A percentile compares a stretch with the other conserved stretches of the same genome.
phyloP scores from a whole-genome alignment of 2,797 vertebrate genomes.

The Aldrovandia affinis region DNA sequence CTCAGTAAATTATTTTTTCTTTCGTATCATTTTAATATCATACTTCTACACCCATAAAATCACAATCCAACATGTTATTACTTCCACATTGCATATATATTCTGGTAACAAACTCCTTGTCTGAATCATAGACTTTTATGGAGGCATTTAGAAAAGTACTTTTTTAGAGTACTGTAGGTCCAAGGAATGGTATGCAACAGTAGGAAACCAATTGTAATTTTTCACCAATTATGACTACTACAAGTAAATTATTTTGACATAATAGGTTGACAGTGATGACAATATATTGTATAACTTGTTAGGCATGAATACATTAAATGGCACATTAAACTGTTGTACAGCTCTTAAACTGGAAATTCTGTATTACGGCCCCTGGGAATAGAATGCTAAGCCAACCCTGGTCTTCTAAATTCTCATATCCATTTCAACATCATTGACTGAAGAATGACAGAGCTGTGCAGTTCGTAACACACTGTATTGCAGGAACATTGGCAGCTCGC shows the following conservation, averaged over 20 bases:
- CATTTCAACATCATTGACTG: conserved; percentile 4
- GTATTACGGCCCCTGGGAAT: neutral
- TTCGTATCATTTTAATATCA: neutral
- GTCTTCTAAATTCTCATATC: neutral
- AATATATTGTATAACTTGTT: neutral
- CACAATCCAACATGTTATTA: neutral
- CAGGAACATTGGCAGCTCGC: neutral
- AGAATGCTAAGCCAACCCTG: neutral
- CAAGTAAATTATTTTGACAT: neutral
- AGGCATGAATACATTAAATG: neutral
- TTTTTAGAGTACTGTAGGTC: neutral
- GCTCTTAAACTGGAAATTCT: neutral
- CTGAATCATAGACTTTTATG: neutral
- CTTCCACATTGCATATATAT: neutral
- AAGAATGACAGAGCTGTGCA: neutral
- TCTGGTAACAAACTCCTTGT: neutral
- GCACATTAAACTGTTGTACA: neutral
- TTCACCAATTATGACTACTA: neutral
- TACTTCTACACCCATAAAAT: neutral
- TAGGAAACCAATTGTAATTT: neutral
- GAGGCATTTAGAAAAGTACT: neutral
- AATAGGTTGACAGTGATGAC: neutral
- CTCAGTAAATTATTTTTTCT: neutral
- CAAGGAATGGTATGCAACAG: neutral
- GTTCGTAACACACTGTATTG: neutral